Conservation (phyloP, 2,797 vertebrate species). For the Coracias cyanogaster region DNA sequence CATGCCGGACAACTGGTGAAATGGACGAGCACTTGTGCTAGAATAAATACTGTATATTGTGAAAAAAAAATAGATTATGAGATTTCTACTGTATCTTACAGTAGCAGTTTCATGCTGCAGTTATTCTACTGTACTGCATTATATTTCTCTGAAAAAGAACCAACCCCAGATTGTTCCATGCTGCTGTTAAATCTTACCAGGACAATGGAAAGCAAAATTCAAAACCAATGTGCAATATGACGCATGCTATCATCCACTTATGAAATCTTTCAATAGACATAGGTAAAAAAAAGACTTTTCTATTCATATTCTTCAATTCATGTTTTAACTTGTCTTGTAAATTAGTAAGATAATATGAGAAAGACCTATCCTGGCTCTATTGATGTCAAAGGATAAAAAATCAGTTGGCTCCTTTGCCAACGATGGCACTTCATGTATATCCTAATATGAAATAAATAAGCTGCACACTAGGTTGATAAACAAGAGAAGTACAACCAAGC, state of each 20-base stretch:
- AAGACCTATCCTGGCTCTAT: neutral
- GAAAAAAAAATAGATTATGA: neutral
- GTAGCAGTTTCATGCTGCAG: neutral
- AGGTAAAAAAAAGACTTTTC: neutral
- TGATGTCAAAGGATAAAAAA: neutral
- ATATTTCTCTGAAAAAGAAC: neutral
- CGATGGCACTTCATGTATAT: neutral
- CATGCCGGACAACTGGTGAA: neutral
- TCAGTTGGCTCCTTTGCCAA: neutral
- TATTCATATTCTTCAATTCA: neutral
- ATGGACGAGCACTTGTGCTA: neutral
- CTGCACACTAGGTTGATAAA: neutral
- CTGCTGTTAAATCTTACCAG: neutral
- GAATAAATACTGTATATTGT: neutral
- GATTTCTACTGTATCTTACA: neutral
- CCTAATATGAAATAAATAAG: neutral
- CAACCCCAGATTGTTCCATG: neutral
- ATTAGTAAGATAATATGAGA: neutral
- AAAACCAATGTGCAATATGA: neutral
- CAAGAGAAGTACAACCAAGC: neutral
- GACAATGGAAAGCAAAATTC: neutral
- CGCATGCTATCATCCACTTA: neutral
- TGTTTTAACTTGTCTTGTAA: neutral
- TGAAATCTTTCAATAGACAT: neutral
- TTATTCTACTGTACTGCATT: neutral